Evolutionary conservation across 2,797 vertebrate genomes (phyloP).

Genomic region (Pipistrellus kuhlii): DNA sequence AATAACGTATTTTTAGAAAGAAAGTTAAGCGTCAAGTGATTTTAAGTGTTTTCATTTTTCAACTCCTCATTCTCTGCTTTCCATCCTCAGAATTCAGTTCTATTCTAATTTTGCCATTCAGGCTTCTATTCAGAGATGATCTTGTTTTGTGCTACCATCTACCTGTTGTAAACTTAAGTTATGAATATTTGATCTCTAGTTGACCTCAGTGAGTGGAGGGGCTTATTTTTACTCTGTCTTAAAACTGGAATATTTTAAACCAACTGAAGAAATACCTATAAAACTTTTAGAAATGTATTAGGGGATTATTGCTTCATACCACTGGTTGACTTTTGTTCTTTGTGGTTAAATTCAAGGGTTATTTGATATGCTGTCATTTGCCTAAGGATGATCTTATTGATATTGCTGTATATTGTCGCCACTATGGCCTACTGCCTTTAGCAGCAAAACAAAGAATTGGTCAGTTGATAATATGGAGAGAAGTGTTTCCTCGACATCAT

Average conservation of each 20-base stretch:
- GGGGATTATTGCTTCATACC: not conserved
- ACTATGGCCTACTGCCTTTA: slow-evolving; percentile 94
- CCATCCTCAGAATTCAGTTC: slow-evolving; percentile 37
- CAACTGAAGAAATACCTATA: not conserved
- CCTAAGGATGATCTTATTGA: slow-evolving; percentile 95
- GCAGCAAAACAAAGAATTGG: slow-evolving; percentile 92
- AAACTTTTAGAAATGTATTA: not conserved
- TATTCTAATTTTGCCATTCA: not conserved
- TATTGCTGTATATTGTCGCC: slow-evolving; percentile 94
- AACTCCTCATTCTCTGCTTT: not conserved
- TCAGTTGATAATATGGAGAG: slow-evolving; percentile 96
- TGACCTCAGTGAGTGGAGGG: not conserved
- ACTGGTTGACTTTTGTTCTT: slow-evolving; percentile 51
- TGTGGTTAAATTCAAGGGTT: slow-evolving; percentile 90
- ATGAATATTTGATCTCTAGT: slow-evolving; percentile 24
- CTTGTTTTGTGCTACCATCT: not conserved
- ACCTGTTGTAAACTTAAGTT: not conserved
- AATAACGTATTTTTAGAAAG: not conserved
- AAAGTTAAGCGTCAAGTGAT: not conserved
- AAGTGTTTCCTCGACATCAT: slow-evolving; percentile 93
- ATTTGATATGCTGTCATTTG: slow-evolving; percentile 95
- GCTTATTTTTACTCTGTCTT: not conserved
- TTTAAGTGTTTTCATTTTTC: slow-evolving; percentile 56
- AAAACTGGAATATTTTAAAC: slow-evolving; percentile 44
- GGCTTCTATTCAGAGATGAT: not conserved